Evolutionary conservation across 2,797 vertebrate species (phyloP), one percentile per base, ranked within the genome.

Genomic region (Mionectes olivaceus): DNA sequence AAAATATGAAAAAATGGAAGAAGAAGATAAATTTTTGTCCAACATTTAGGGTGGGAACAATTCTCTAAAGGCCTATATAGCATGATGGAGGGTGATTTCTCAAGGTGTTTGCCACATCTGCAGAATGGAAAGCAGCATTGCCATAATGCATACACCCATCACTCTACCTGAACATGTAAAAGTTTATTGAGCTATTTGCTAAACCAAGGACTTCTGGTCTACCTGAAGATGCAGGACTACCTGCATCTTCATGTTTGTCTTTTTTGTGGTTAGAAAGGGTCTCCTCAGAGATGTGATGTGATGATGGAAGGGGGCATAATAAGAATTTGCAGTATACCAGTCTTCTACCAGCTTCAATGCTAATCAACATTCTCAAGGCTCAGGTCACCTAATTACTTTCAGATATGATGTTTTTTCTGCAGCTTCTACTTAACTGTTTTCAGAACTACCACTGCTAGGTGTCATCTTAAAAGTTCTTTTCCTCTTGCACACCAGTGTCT

Each of bases 71-170:
- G 19, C 7, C n/a, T 19, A 14, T 39, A 30, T 27, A 63, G 32
- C 0, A 3, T 24, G 7, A 19, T 8, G 47, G 23, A 25, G 7
- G 30, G 21, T 39, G 64, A 19, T 43, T 87, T 55, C n/a, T 22
- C 0, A 0, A 43, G 33, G 19, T 53, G 17, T 70, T 77, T 47
- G 23, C 24, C 0, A 2, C 17, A 32, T 22, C 33, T 53, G 13
- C 14, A 43, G 46, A 53, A 55, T 14, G 39, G 32, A 64, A 71
- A 65, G 52, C 14, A 32, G 32, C 59, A 17, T 76, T 35, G 33
- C 39, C 52, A 41, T 4, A 14, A 11, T 19, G 10, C 18, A 14
- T 43, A 8, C n/a, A 16, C 12, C 19, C 37, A 64, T 18, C 0
- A 1, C 12, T 63, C n/a, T 52, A 18, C 19, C 19, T 47, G 30